Percentiles rank a stretch among this genome's conserved stretches.
Conservation (phyloP, 2,888 invertebrate species). For the Schizotus pectinicornis region DNA sequence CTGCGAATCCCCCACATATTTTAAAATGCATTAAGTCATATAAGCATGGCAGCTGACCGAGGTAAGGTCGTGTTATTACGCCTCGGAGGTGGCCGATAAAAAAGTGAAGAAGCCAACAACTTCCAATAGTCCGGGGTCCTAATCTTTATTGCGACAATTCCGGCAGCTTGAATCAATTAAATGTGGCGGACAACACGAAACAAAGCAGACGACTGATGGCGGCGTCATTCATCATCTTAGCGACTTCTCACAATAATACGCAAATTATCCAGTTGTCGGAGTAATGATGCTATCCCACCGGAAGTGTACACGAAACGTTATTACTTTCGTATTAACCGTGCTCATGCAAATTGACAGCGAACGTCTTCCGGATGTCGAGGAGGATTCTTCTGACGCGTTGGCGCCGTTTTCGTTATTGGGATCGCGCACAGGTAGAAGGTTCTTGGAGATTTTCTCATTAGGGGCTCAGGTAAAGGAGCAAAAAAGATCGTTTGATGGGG, state of each 20-base stretch:
- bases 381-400: conserved; percentile 28
- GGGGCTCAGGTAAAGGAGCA: conserved; percentile 46
- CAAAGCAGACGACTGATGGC: too few relatives aligned
- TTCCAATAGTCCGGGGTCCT: neutral
- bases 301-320: conserved; percentile 32
- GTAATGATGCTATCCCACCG: conserved; percentile 38
- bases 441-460: conserved; percentile 50
- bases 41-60: conserved; percentile 38
- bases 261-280: conserved; percentile 33
- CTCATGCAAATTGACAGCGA: conserved; percentile 28
- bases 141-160: neutral
- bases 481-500: conserved; percentile 39
- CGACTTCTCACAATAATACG: conserved; percentile 20
- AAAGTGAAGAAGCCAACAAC: conserved; percentile 13
- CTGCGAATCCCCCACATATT: conserved; percentile 39
- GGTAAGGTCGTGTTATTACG: conserved; percentile 26
- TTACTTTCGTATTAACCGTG: conserved; percentile 35
- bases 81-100: conserved; percentile 19
- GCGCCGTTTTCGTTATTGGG: conserved; percentile 40
- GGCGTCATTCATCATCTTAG: conserved; percentile 6
- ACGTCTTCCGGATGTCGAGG: conserved; percentile 3
- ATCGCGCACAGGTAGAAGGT: conserved; percentile 42
- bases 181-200: neutral
- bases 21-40: conserved; percentile 48
- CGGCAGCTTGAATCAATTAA: conserved; percentile 7